phyloP scores from a whole-genome alignment of 2,113 vertebrate species.

The Centrocercus urophasianus region DNA sequence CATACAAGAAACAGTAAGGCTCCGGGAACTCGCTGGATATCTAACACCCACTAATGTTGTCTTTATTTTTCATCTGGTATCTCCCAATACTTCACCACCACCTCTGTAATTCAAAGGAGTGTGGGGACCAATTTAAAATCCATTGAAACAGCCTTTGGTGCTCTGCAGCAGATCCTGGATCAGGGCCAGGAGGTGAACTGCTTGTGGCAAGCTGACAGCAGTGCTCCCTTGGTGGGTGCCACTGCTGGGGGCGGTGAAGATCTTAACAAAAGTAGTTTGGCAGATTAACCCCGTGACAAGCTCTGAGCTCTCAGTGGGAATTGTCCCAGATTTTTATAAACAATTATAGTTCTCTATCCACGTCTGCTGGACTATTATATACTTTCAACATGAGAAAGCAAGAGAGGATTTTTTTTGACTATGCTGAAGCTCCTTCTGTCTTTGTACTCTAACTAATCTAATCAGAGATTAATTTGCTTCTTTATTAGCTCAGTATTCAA shows the following conservation, averaged over 20 bases:
- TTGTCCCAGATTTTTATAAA: not conserved
- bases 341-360: not conserved
- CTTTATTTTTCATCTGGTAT: not conserved
- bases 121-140: conserved; percentile 17
- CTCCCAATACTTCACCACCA: not conserved
- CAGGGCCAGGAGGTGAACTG: conserved; percentile 9
- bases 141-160: not conserved
- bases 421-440: not conserved
- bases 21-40: not conserved
- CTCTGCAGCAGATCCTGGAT: conserved; percentile 13
- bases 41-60: not conserved
- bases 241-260: not conserved
- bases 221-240: conserved; percentile 13
- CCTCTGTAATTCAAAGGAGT: conserved; percentile 17
- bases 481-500: conserved; percentile 8
- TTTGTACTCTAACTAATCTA: conserved; percentile 9
- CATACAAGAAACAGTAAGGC: not conserved
- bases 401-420: not conserved
- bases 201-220: not conserved
- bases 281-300: not conserved
- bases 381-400: not conserved
- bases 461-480: conserved; percentile 25
- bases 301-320: conserved; percentile 3
- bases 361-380: not conserved
- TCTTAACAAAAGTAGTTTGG: not conserved